Percentiles rank a stretch among this genome's conserved stretches.
Conservation (phyloP, 2,113 vertebrate species). For the Erpornis zantholeuca region DNA sequence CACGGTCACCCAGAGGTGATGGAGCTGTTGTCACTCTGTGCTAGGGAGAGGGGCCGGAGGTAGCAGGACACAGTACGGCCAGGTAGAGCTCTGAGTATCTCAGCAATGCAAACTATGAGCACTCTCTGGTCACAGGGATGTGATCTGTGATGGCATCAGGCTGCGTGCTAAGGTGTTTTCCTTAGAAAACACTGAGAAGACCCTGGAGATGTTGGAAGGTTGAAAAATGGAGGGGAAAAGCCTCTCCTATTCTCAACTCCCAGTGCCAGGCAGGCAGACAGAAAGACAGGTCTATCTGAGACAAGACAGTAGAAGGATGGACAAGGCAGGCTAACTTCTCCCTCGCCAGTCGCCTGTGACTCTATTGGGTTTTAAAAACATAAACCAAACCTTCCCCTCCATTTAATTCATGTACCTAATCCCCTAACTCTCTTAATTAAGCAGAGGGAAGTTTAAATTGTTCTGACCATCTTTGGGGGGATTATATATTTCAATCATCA, state of each 20-base stretch:
- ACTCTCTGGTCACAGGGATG: not conserved
- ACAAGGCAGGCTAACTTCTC: not conserved
- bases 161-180: not conserved
- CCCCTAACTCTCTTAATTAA: constrained; percentile 73
- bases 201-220: not conserved
- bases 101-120: not conserved
- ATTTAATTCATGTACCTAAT: constrained; percentile 65
- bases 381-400: constrained; percentile 26
- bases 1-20: fast-evolving
- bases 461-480: constrained; percentile 79
- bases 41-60: not conserved
- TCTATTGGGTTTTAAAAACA: constrained; percentile 31
- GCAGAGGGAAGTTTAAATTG: constrained; percentile 73
- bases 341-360: not conserved
- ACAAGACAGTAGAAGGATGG: not conserved
- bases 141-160: not conserved
- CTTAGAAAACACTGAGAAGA: not conserved
- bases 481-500: constrained; percentile 81
- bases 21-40: fast-evolving
- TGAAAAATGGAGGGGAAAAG: not conserved
- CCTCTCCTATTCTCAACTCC: not conserved
- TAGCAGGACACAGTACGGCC: fast-evolving
- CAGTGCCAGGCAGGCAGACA: not conserved
- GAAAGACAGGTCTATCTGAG: not conserved
- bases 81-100: not conserved